Base-by-base conservation (phyloP, 2,888 invertebrate genomes). In the Sepioteuthis lessoniana region DNA sequence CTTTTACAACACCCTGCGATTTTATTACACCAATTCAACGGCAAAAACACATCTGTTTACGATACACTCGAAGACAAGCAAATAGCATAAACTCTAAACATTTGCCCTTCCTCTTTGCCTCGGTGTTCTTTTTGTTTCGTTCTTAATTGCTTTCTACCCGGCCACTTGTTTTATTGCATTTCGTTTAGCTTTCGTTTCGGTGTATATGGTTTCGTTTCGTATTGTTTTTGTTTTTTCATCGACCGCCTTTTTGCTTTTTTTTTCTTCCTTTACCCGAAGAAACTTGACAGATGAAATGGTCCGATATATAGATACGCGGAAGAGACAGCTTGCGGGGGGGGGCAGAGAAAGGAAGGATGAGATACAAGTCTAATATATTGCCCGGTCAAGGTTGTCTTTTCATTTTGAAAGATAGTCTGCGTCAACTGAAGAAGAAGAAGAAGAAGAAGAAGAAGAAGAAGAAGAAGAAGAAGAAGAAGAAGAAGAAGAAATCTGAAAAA, bases 111-210 rank as follows among this genome's bases (percentile, higher is more conserved):
- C 55, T 55, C 25, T 55, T 21, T 25, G 25, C 55, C 55, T 7
- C 21, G 5, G 2, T 2, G 25, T 55, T 55, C 55, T 55, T n/a
- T 76, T n/a, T 76, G 76, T 76, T 76, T 76, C 76, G n/a, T 76
- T 35, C 76, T 35, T 76, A 76, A 76, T 76, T 76, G 76, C n/a
- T 76, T 76, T 76, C n/a, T 25, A 76, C n/a, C 76, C 76, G n/a
- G n/a, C 4, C 76, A 16, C n/a, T 76, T 76, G 76, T 76, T 76
- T 76, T 76, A 76, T 76, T 76, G n/a, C n/a, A 16, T 76, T 35
- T 35, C 76, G n/a, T 76, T 76, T 76, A 76, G n/a, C n/a, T 76
- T 76, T 76, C n/a, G 76, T 76, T 76, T 35, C 76, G 76, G 76
- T n/a, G 25, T 76, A 35, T 76, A 76, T n/a, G 76, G 76, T 76